Base-by-base conservation (phyloP, 2,888 invertebrate genomes). In the Icerya purchasi region DNA sequence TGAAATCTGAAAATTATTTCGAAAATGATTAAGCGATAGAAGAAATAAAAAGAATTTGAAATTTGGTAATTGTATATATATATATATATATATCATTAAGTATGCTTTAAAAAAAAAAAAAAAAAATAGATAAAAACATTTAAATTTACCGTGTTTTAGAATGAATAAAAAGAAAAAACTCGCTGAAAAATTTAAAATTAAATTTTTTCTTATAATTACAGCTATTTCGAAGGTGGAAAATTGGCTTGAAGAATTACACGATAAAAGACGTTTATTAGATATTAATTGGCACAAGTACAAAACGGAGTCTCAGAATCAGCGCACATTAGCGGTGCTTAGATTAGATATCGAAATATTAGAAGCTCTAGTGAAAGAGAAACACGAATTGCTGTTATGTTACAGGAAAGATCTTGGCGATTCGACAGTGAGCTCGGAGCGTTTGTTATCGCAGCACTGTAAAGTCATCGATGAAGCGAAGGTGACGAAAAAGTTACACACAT, bases 161-260 rank as follows among this genome's bases (percentile, higher is more conserved):
- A n/a, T n/a, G n/a, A n/a, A n/a, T n/a, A n/a, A n/a, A n/a, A n/a
- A n/a, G n/a, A n/a, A n/a, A n/a, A n/a, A n/a, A n/a, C n/a, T n/a
- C n/a, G n/a, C n/a, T n/a, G n/a, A n/a, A n/a, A n/a, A n/a, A n/a
- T n/a, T n/a, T n/a, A n/a, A n/a, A n/a, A n/a, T n/a, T n/a, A n/a
- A n/a, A 61, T 57, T 71, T n/a, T n/a, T n/a, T n/a, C n/a, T n/a
- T n/a, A n/a, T n/a, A n/a, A n/a, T n/a, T 72, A 53, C 66, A 80
- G 81, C 80, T 60, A 74, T 82, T 60, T 75, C 79, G 61, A 81
- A 82, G 73, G 84, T 85, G 21, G 83, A 84, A 70, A 77, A 77
- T 64, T 83, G 83, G 82, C 70, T 85, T 67, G 85, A 86, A 67
- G 77, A 78, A 59, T 73, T 88, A 57, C 87, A 88, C 68, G 81